phyloP scores from a whole-genome alignment of 2,797 vertebrate species.

The Enteromius afrohamiltoni region DNA sequence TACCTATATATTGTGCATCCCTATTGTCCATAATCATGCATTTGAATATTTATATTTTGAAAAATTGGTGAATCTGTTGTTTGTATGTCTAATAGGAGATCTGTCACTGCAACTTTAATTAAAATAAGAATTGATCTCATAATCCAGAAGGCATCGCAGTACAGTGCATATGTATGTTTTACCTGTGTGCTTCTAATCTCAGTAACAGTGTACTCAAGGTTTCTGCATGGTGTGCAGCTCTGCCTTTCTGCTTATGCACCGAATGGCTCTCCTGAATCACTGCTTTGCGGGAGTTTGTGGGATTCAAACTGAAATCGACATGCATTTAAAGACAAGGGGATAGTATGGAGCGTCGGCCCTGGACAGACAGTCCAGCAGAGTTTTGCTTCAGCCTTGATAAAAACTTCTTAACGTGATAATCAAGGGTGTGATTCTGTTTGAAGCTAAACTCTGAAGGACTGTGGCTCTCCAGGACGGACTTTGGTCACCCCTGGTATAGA shows the following conservation, averaged over 20 bases:
- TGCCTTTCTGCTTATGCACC: conserved; percentile 26
- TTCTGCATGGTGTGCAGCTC: conserved; percentile 37
- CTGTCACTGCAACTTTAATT: neutral
- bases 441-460: neutral
- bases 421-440: neutral
- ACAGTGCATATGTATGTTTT: neutral
- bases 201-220: neutral
- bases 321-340: neutral
- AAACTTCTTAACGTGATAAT: neutral
- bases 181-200: conserved; percentile 34
- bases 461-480: neutral
- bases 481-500: neutral
- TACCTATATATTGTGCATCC: neutral
- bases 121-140: neutral
- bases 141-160: neutral
- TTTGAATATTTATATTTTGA: conserved; percentile 28
- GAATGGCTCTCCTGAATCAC: conserved; percentile 18
- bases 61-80: conserved; percentile 32
- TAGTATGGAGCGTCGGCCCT: neutral
- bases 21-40: neutral
- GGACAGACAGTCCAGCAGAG: neutral
- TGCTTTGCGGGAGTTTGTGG: conserved; percentile 26
- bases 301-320: neutral
- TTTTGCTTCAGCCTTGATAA: neutral
- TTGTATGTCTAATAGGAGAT: conserved; percentile 13